phyloP scores from a whole-genome alignment of 2,797 vertebrate genomes.

The Acestrorhynchus altus region DNA sequence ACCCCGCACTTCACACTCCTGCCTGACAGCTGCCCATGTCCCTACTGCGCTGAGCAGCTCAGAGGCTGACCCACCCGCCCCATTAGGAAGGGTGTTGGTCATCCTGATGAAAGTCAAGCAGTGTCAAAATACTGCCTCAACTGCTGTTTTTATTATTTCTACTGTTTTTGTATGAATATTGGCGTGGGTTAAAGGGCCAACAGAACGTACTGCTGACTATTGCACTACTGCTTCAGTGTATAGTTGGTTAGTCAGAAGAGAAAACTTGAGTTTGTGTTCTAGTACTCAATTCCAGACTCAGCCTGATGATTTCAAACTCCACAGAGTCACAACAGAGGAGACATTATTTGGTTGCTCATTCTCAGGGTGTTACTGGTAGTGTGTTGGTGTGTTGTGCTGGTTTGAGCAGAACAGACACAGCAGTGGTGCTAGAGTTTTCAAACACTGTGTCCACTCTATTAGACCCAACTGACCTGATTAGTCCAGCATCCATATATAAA shows the following conservation, averaged over 20 bases:
- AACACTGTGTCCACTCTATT: too few relatives aligned
- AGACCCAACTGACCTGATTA: too few relatives aligned
- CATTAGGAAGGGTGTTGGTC: constrained; percentile 46
- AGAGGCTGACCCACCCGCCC: constrained; percentile 21
- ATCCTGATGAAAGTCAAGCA: constrained; percentile 41
- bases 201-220: not conserved
- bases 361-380: too few relatives aligned
- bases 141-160: constrained; percentile 30
- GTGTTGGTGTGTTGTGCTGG: too few relatives aligned
- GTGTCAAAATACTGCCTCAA: constrained; percentile 40
- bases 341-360: too few relatives aligned
- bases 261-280: too few relatives aligned
- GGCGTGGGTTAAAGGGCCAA: constrained; percentile 27
- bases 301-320: too few relatives aligned
- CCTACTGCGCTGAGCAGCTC: constrained; percentile 23
- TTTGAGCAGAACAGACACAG: too few relatives aligned
- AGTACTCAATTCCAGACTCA: too few relatives aligned
- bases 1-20: constrained; percentile 26
- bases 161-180: constrained; percentile 12
- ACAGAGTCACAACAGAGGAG: too few relatives aligned
- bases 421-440: too few relatives aligned
- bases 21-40: constrained; percentile 24
- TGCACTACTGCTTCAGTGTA: not conserved
- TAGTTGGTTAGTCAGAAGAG: not conserved
- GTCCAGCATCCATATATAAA: too few relatives aligned